These are phyloP conservation scores for Antechinus stuartii DNA, from an alignment of 2,113 vertebrate species.

Conservation along the genomic window DNA sequence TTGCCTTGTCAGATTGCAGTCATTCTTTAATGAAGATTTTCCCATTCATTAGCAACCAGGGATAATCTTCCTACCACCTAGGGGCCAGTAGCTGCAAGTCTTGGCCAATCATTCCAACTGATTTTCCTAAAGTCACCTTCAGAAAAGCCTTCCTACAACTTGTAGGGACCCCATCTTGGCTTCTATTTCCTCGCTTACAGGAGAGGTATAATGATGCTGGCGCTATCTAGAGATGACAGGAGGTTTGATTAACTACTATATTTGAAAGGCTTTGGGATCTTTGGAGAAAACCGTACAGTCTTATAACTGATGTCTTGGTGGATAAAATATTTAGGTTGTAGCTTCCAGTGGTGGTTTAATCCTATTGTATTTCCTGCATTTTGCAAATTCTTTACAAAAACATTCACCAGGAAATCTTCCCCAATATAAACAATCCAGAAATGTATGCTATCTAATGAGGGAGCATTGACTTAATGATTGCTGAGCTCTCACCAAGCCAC, in stretches of 20 bases:
- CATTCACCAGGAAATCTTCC: slow-evolving; percentile 73
- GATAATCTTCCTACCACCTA: not conserved
- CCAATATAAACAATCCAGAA: slow-evolving; percentile 56
- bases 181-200: slow-evolving; percentile 74
- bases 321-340: slow-evolving; percentile 76
- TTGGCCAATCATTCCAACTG: not conserved
- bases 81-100: not conserved
- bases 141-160: not conserved
- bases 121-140: not conserved
- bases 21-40: not conserved
- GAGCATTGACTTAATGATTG: slow-evolving; percentile 18
- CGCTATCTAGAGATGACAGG: slow-evolving; percentile 70
- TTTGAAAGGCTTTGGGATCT: slow-evolving; percentile 80
- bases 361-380: slow-evolving; percentile 81
- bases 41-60: not conserved
- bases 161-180: not conserved
- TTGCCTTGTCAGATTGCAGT: not conserved
- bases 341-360: slow-evolving; percentile 71
- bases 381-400: slow-evolving; percentile 81
- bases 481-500: not conserved
- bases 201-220: slow-evolving; percentile 67
- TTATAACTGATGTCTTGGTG: slow-evolving; percentile 76
- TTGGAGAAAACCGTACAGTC: slow-evolving; percentile 73
- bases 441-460: slow-evolving; percentile 65
- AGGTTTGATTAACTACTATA: slow-evolving; percentile 81